Evolutionary conservation across 2,888 invertebrate genomes (phyloP), one percentile per base, ranked within the genome.

Genomic region (Himalopsyche kuldschensis): DNA sequence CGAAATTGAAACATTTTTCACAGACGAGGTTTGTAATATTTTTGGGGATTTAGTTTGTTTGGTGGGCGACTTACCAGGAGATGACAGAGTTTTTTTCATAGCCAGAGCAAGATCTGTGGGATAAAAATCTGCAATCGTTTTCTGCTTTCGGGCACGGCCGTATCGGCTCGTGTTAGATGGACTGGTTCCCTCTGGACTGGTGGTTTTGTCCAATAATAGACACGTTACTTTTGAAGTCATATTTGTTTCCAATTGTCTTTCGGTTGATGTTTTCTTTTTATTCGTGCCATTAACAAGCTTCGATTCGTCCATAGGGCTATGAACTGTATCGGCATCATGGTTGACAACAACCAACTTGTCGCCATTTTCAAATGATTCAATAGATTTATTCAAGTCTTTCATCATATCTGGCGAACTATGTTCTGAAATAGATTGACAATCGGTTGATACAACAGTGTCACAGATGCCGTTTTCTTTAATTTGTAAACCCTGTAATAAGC

Each of bases 91-190:
- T 27, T 27, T 69, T 83, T 89, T 90, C 0, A 87, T 87, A 86
- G 87, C 80, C 11, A 89, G 87, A 27, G 89, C 87, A 88, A 89
- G 90, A 78, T 92, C 92, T 0, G 89, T 87, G 41, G 91, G 90
- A 3, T 88, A 88, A 84, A 89, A 89, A 80, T 93, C 92, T 17
- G 87, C 87, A 1, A 90, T 89, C n/a, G 89, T 88, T 88, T 93
- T 94, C 6, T 91, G 89, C 81, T 92, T 91, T 41, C 93, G 91
- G 79, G 92, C 90, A 88, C 94, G 90, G 10, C 94, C 94, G 88
- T 93, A 94, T 17, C 94, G 92, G 87, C 94, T 94, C 35, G 89
- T 92, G 55, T 88, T 91, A 0, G 87, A 85, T 27, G 80, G 55
- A n/a, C 89, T 90, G 15, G 86, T 86, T 35, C 87, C 86, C 1